phyloP scores from a whole-genome alignment of 1,140 invertebrate species.

The Leguminivora glycinivorella region DNA sequence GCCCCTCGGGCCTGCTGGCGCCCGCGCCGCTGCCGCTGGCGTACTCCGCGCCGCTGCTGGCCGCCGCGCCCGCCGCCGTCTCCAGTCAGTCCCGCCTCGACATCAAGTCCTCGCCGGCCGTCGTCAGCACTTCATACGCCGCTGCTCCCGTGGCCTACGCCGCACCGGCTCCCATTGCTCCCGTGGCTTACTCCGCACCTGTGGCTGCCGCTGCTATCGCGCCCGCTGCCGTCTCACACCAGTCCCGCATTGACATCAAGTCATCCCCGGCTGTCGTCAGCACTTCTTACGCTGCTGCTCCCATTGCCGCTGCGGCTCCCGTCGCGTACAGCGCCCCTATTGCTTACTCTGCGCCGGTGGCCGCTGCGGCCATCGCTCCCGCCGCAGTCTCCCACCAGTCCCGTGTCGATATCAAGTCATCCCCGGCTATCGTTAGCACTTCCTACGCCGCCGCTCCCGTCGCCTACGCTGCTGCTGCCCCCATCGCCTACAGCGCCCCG shows the following conservation, averaged over 20 bases:
- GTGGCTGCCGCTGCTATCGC: conserved; percentile 34
- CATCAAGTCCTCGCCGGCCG: conserved; percentile 53
- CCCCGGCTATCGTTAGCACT: conserved; percentile 20
- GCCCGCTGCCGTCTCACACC: conserved; percentile 27
- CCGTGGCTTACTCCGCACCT: conserved; percentile 34
- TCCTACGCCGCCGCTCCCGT: conserved; percentile 28
- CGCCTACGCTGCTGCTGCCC: conserved; percentile 29
- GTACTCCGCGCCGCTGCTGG: conserved; percentile 39
- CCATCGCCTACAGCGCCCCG: conserved; percentile 31
- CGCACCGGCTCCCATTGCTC: conserved; percentile 42
- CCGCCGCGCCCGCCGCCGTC: conserved; percentile 46
- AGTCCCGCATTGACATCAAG: conserved; percentile 32
- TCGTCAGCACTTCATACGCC: conserved; percentile 47
- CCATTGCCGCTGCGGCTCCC: conserved; percentile 31
- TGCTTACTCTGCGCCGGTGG: conserved; percentile 30
- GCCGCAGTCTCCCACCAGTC: conserved; percentile 30
- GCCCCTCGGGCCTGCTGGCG: conserved; percentile 60
- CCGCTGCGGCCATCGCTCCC: conserved; percentile 24
- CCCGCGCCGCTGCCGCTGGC: conserved; percentile 34
- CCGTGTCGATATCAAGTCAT: conserved; percentile 29
- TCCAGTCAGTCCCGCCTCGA: conserved; percentile 53
- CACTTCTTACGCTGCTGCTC: conserved; percentile 23
- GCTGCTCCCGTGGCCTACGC: conserved; percentile 43
- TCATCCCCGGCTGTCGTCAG: conserved; percentile 23
- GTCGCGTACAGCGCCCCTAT: conserved; percentile 37